Conservation (phyloP, 1,140 invertebrate species). For the Diorhabda sublineata region DNA sequence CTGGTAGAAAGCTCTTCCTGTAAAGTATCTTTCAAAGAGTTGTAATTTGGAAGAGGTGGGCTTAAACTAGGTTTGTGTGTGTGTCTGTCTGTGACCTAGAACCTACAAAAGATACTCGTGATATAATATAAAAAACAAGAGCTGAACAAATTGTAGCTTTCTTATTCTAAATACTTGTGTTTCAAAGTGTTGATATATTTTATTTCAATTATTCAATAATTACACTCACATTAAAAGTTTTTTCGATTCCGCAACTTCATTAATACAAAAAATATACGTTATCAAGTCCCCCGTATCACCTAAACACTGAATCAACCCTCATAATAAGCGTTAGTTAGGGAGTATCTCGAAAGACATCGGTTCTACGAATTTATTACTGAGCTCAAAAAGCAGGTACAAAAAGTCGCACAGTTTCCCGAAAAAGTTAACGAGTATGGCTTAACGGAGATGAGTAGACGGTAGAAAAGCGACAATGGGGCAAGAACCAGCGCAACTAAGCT, state of each 20-base stretch:
- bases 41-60: no score
- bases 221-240: no score
- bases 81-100: no score
- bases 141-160: no score
- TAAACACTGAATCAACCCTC: background rate
- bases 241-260: background rate
- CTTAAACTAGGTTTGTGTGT: no score
- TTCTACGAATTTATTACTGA: background rate
- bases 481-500: slow-evolving; percentile 21
- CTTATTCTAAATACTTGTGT: no score
- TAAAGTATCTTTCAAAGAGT: no score
- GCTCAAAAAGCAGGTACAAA: slow-evolving; percentile 5
- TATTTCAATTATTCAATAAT: no score
- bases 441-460: background rate
- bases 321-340: background rate
- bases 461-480: slow-evolving; percentile 10
- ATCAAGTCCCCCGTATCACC: background rate
- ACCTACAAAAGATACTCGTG: no score
- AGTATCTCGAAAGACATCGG: background rate
- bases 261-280: background rate
- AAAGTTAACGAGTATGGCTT: slow-evolving; percentile 10
- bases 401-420: background rate
- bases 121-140: no score
- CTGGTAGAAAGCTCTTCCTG: no score
- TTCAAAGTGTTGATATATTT: no score